Conservation (phyloP, 2,888 invertebrate genomes). For the Heliconius ismenius region DNA sequence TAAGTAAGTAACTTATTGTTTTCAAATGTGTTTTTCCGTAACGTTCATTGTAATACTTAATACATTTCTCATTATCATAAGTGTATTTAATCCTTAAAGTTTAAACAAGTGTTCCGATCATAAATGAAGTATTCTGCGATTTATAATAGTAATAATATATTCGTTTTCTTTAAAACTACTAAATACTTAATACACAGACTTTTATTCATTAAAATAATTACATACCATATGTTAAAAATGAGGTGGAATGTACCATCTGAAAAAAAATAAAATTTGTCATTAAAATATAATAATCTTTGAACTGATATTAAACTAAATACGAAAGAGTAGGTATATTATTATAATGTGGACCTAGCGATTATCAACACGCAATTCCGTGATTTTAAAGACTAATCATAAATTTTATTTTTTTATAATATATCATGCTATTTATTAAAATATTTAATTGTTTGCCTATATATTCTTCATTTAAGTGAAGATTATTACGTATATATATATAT, state of each 20-base stretch:
- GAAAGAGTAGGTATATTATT: background rate
- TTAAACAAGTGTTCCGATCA: slow-evolving; percentile 7
- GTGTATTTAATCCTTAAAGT: background rate
- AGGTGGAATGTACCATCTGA: no score
- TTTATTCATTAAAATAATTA: no score
- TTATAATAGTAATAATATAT: background rate
- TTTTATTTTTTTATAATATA: no score
- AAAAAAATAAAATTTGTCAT: no score
- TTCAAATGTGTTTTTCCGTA: background rate
- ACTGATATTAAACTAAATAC: background rate
- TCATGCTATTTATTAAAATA: background rate
- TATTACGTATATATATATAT: background rate
- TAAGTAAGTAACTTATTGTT: background rate
- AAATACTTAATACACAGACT: background rate
- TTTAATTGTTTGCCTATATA: background rate
- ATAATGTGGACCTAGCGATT: background rate
- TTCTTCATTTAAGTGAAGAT: background rate
- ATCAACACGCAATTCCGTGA: background rate
- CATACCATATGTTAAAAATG: no score
- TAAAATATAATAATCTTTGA: background rate
- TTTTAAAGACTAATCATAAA: background rate
- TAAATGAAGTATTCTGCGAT: slow-evolving; percentile 5
- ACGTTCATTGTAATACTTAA: slow-evolving; percentile 3
- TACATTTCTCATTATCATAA: background rate
- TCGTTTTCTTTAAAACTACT: background rate